Base-by-base conservation (phyloP, 2,888 invertebrate species). In the Apamea monoglypha region DNA sequence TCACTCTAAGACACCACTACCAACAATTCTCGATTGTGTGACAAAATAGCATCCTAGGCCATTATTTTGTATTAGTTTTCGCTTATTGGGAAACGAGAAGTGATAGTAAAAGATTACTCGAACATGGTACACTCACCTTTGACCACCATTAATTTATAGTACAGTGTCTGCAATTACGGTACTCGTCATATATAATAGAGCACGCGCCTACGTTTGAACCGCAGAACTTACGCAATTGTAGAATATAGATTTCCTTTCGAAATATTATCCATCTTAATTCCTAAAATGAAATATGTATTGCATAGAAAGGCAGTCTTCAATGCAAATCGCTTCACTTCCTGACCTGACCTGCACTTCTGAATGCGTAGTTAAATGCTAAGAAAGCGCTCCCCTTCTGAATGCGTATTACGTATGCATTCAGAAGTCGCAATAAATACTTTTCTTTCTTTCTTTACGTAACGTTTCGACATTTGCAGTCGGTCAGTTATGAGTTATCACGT, bases 1-100 rank as follows among this genome's bases (percentile, higher is more conserved):
- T 96, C 96, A 95, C 96, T 88, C 67, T 44, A 66, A 78, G 40
- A 36, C 70, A 66, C 70, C 61, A 76, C 83, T 91, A 91, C 90
- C 84, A 91, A 82, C 79, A 84, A 82, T 89, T 90, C 89, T 90
- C 89, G 88, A 88, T 80, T 81, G 75, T 74, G 68, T 75, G 53
- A 82, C 40, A 61, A 71, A 86, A 82, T 67, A 76, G 67, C 80
- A 77, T 82, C 76, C 44, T 32, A 47, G n/a, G 14, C 53, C 29
- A 70, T 64, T 72, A 87, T 56, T 83, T 72, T 61, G 18, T 71
- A 63, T 47, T 76, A 47, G 10, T 80, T 84, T 73, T 50, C 68
- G n/a, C 25, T 74, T 74, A 68, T 63, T 76, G 12, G 56, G n/a
- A 74, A 78, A 75, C 40, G 71, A 83, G 80, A 80, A 83, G 74